Base-by-base conservation (phyloP, 2,113 vertebrate species). In the Noturus placidus region DNA sequence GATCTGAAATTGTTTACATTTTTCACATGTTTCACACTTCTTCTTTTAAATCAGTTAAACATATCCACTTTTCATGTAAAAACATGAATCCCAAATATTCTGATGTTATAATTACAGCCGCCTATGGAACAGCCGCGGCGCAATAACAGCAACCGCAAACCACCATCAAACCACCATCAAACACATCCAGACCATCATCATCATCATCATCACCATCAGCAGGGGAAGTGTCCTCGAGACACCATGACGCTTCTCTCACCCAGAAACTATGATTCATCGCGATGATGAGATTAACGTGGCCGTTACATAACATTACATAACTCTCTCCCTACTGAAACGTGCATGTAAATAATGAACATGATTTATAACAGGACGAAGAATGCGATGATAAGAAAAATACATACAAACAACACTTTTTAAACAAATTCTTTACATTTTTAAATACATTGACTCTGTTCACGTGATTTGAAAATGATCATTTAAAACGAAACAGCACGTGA, bases 191-290 rank as follows among this genome's bases (percentile, higher is more conserved):
- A 80, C 77, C 77, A 7, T 33, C 77, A 22, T 80, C 52, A 80
- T 1, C n/a, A 57, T 10, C 74, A 77, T 2, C 42, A 50, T 27
- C 72, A 25, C 25, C 38, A 13, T 1, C 38, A 46, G 0, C 54
- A 25, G 25, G 78, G 27, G 61, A 6, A 22, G 74, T 81, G 15
- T 46, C 35, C 27, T 8, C 50, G 59, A 35, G 20, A 72, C 35
- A 0, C 50, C 50, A 5, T 54, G n/a, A 65, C 46, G 27, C 2
- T 61, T 57, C n/a, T 15, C 35, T 65, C 25, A 50, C 20, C 38
- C 81, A 30, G 81, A 83, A 67, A 67, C 81, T 38, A 46, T 67
- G 81, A 83, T 27, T 83, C 81, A 83, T 38, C 1, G 17, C 7
- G 76, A 69, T 13, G 65, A 78, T n/a, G 15, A 56, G 77, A 80